Evolutionary conservation across 2,113 vertebrate genomes (phyloP), one percentile per base, ranked within the genome.

Genomic region (Athene noctua): DNA sequence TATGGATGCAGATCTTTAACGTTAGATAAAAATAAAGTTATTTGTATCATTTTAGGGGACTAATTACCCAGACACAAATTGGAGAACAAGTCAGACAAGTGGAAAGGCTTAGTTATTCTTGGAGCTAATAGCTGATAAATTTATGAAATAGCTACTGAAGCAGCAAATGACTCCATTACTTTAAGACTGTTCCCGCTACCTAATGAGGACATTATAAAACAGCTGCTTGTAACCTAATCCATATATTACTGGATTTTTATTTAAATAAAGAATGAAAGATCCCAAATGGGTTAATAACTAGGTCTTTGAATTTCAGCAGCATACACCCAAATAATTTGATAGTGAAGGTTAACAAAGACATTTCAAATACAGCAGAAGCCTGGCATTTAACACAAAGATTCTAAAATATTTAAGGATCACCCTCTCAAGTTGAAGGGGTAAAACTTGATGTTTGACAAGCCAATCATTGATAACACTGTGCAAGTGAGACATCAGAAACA

Each of bases 91-190:
- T 78, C 63, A 86, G 88, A 91, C 86, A 83, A 78, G 46, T 62
- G 32, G 49, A 96, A 65, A 36, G 75, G 36, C 27, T 93, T 71
- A 66, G 83, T 77, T 93, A 94, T 66, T 94, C 71, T 88, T 86
- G 63, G n/a, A 92, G 46, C 38, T 94, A 88, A 95, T 78, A 78
- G 82, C 46, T 91, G 88, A 86, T 80, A 62, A 70, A 94, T 86
- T 83, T 78, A 94, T 91, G 58, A 96, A 93, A 88, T 38, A 92
- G 67, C 30, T 94, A 88, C 75, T 83, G 77, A 86, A 92, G 80
- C 59, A 80, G 75, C 22, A 95, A 95, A 92, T 83, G 0, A 86
- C 49, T 94, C 71, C 44, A 73, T 92, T 70, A 83, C 40, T 80
- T 88, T 25, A 70, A 62, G 71, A 83, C 30, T 54, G 34, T 77